Percentiles rank a stretch among this genome's conserved stretches.
Evolutionary conservation across 2,113 vertebrate species (phyloP).

Genomic region (Empidonax alnorum): DNA sequence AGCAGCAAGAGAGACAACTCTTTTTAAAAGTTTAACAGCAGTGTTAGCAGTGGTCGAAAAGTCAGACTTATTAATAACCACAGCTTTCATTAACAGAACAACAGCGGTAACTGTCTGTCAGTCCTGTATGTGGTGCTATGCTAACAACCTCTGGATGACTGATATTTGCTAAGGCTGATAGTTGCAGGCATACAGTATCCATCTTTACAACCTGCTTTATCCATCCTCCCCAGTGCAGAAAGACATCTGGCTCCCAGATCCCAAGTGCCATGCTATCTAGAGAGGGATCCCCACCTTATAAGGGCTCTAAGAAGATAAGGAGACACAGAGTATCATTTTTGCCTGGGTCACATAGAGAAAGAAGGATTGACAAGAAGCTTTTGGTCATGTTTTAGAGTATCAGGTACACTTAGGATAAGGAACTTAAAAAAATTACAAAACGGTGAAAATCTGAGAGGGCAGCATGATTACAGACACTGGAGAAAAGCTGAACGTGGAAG

Average conservation of each 20-base stretch:
- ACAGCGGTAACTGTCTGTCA: neutral
- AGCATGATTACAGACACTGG: neutral
- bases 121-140: neutral
- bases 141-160: neutral
- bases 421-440: neutral
- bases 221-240: neutral
- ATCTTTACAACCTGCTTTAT: neutral
- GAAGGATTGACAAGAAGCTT: neutral
- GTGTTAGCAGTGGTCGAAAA: neutral
- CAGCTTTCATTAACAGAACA: neutral
- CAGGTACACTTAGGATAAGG: neutral
- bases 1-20: neutral
- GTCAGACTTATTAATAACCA: neutral
- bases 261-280: fast-evolving
- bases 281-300: neutral
- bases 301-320: neutral
- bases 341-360: neutral
- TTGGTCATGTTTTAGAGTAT: neutral
- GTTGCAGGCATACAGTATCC: neutral
- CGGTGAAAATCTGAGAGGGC: neutral
- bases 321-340: neutral
- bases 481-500: neutral
- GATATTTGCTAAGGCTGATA: neutral
- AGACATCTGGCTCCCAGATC: neutral
- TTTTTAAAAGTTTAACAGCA: neutral